Percentiles rank a stretch among this genome's conserved stretches.
Conservation (phyloP, 64 coral and sea anemone genomes). For the Actinia equina region DNA sequence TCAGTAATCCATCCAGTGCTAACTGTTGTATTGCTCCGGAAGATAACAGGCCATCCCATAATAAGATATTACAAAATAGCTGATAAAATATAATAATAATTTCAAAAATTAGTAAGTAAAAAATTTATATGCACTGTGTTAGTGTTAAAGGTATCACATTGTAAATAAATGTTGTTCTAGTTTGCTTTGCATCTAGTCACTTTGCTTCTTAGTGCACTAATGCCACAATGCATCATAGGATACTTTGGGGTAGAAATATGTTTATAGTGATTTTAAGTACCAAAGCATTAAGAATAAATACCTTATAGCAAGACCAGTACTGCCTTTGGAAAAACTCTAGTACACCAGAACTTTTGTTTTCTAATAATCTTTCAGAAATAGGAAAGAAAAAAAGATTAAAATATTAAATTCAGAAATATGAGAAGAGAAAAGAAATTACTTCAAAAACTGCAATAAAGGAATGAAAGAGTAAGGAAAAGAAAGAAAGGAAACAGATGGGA, state of each 20-base stretch:
- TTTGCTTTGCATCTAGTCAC: no score
- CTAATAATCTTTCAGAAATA: conserved; percentile 61
- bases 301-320: conserved; percentile 97
- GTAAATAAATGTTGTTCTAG: not conserved
- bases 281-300: not conserved
- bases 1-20: conserved; percentile 83
- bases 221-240: no score
- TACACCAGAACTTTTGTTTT: conserved; percentile 83
- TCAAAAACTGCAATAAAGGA: not conserved
- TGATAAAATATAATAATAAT: not conserved
- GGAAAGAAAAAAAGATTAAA: not conserved
- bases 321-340: conserved; percentile 91
- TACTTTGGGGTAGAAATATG: no score
- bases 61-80: conserved; percentile 86
- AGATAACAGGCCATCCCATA: conserved; percentile 88
- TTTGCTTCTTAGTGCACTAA: no score
- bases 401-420: not conserved
- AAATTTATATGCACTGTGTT: not conserved
- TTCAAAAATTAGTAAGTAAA: not conserved
- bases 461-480: no score
- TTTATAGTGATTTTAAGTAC: no score
- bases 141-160: not conserved
- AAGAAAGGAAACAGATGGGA: not conserved
- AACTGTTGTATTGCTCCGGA: conserved; percentile 73
- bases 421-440: not conserved